phyloP scores from a whole-genome alignment of 2,888 invertebrate genomes.

The Caenorhabditis doughertyi region DNA sequence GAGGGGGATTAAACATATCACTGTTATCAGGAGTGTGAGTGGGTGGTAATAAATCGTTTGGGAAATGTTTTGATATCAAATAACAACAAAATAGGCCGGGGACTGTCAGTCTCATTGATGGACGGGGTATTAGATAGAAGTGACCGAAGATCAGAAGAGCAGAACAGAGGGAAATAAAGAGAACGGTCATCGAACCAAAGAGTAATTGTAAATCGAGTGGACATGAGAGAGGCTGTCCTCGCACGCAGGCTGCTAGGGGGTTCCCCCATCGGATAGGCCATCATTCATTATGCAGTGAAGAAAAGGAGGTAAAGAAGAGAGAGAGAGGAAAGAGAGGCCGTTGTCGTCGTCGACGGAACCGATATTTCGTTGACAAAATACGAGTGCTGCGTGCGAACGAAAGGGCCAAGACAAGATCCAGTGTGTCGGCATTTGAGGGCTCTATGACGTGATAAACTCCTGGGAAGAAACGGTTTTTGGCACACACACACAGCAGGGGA shows the following conservation, averaged over 20 bases:
- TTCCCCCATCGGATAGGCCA: constrained; percentile 40
- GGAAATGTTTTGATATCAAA: constrained; percentile 31
- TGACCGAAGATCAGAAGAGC: constrained; percentile 53
- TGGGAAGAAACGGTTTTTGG: background rate
- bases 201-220: constrained; percentile 56
- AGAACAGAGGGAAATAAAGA: background rate
- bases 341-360: constrained; percentile 51
- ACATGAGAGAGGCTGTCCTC: constrained; percentile 12
- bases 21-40: constrained; percentile 15
- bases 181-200: constrained; percentile 41
- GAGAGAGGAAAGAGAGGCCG: constrained; percentile 5
- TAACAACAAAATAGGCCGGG: constrained; percentile 17
- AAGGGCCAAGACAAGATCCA: constrained; percentile 6
- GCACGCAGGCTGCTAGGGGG: constrained; percentile 23
- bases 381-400: constrained; percentile 25
- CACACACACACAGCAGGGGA: background rate
- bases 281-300: constrained; percentile 58
- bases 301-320: background rate
- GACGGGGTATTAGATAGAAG: background rate
- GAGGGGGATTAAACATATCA: constrained; percentile 1
- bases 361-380: constrained; percentile 66
- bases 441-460: constrained; percentile 14
- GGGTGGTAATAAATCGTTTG: constrained; percentile 25
- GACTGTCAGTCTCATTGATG: background rate
- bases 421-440: constrained; percentile 25